Evolutionary conservation across 2,113 vertebrate genomes (phyloP).

Genomic region (Phoenicopterus ruber): DNA sequence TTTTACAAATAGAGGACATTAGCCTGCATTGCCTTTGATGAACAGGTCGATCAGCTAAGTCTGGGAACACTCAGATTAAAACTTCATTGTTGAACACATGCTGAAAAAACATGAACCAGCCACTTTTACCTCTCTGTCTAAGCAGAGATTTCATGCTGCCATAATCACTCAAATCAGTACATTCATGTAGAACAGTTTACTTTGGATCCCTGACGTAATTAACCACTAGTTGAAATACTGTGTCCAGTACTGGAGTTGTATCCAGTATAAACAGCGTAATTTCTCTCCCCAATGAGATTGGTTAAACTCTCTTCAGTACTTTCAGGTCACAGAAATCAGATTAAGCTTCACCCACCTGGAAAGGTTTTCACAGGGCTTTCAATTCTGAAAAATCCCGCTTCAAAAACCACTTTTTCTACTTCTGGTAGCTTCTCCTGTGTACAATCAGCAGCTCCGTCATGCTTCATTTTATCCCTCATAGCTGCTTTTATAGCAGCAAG

Average conservation of each 20-base stretch:
- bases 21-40: background rate
- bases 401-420: slow-evolving; percentile 77
- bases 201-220: background rate
- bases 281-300: background rate
- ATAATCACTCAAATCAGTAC: background rate
- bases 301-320: background rate
- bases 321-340: background rate
- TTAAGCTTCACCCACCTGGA: slow-evolving; percentile 71
- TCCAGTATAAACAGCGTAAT: background rate
- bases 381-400: slow-evolving; percentile 88
- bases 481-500: slow-evolving; percentile 87
- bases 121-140: background rate
- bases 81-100: background rate
- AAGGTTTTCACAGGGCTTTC: slow-evolving; percentile 85
- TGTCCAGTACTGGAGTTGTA: background rate
- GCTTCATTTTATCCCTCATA: slow-evolving; percentile 76
- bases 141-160: background rate
- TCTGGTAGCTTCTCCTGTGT: background rate
- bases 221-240: background rate
- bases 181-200: background rate
- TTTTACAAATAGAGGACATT: background rate
- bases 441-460: background rate
- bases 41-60: background rate
- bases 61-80: background rate
- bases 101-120: background rate